Evolutionary conservation across 2,888 invertebrate species (phyloP).

Genomic region (Spialia ferax): DNA sequence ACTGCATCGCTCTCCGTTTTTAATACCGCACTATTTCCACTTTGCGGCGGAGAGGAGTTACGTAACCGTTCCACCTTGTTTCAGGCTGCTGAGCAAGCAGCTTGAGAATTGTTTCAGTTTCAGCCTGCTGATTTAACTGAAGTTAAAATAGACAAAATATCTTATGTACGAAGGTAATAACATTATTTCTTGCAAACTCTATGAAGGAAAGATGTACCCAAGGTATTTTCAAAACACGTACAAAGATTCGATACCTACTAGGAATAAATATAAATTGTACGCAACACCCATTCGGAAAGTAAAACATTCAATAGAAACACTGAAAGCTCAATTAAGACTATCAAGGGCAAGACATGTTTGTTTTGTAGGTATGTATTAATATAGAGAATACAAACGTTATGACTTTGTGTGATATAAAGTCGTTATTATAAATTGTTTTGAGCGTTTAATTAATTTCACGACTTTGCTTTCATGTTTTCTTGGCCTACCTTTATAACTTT

Average conservation of each 20-base stretch:
- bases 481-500: neutral
- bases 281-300: neutral
- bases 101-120: slow-evolving; percentile 18
- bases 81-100: neutral
- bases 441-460: slow-evolving; percentile 9
- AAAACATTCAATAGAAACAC: neutral
- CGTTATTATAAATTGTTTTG: slow-evolving; percentile 2
- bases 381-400: neutral
- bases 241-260: neutral
- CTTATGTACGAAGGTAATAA: too few relatives aligned
- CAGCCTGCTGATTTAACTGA: neutral
- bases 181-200: too few relatives aligned
- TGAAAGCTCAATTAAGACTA: neutral
- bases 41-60: slow-evolving; percentile 26
- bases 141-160: neutral
- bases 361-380: neutral
- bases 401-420: neutral
- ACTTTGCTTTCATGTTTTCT: neutral
- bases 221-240: neutral
- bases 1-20: slow-evolving; percentile 28
- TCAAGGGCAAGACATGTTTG: neutral
- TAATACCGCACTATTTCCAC: slow-evolving; percentile 15
- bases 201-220: too few relatives aligned
- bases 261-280: neutral
- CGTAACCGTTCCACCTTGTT: slow-evolving; percentile 29